Evolutionary conservation across 2,888 invertebrate species (phyloP).

Genomic region (Drosophila birchii): DNA sequence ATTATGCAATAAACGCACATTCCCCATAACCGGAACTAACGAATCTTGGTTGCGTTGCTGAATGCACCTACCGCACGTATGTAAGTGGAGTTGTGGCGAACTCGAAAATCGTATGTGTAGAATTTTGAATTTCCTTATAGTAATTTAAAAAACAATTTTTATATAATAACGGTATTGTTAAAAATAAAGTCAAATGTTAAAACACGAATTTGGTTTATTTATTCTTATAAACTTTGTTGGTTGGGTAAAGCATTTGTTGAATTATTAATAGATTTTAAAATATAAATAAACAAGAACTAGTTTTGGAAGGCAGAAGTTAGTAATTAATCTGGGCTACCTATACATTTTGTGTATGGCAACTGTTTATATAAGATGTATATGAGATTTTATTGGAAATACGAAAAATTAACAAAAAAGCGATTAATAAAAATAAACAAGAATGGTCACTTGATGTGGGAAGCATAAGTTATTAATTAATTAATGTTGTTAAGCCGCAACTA

Average conservation of each 20-base stretch:
- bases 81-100: slow-evolving; percentile 61
- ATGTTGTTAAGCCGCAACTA: too few species aligned
- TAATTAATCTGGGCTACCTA: too few species aligned
- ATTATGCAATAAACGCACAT: slow-evolving; percentile 60
- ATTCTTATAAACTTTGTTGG: background rate
- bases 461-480: too few species aligned
- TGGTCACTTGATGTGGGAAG: too few species aligned
- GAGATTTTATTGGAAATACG: too few species aligned
- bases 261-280: background rate
- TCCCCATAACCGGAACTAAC: slow-evolving; percentile 48
- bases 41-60: slow-evolving; percentile 24
- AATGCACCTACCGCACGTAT: slow-evolving; percentile 27
- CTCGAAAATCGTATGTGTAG: slow-evolving; percentile 64
- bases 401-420: too few species aligned
- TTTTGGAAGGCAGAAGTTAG: too few species aligned
- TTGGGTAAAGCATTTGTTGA: background rate
- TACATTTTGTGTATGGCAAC: too few species aligned
- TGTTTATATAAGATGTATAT: too few species aligned
- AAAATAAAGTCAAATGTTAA: slow-evolving; percentile 68
- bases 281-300: background rate
- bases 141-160: slow-evolving; percentile 61
- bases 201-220: slow-evolving; percentile 14
- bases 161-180: slow-evolving; percentile 75
- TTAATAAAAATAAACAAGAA: background rate
- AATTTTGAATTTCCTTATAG: slow-evolving; percentile 77